phyloP scores from a whole-genome alignment of 2,113 vertebrate species.

The Prinia subflava region DNA sequence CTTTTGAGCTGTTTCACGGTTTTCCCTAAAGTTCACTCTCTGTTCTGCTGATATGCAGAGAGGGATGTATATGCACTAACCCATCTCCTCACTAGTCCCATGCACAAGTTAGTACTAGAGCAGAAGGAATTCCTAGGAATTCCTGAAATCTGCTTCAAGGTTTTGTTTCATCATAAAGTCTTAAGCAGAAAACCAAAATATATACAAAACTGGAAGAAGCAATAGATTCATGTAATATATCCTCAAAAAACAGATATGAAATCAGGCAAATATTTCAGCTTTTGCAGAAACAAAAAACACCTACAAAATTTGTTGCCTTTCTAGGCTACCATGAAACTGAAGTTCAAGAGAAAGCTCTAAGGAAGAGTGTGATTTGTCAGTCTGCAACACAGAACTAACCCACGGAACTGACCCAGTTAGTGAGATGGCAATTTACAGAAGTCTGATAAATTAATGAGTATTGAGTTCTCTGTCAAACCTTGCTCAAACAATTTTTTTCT shows the following conservation, averaged over 20 bases:
- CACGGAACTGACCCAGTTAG: neutral
- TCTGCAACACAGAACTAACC: neutral
- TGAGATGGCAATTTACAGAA: neutral
- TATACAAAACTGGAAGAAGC: neutral
- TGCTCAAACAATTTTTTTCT: neutral
- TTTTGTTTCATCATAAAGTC: neutral
- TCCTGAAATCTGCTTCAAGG: neutral
- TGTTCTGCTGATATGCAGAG: neutral
- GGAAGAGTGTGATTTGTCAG: neutral
- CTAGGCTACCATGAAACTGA: neutral
- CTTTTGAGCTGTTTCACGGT: neutral
- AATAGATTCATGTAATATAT: fast-evolving
- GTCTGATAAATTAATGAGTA: neutral
- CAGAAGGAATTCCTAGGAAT: neutral
- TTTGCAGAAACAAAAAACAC: neutral
- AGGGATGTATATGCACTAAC: neutral
- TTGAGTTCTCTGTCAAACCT: neutral
- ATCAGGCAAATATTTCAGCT: neutral
- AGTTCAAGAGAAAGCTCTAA: neutral
- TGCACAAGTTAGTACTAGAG: neutral
- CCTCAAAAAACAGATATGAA: neutral
- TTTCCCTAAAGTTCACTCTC: neutral
- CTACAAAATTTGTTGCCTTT: neutral
- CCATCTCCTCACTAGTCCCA: neutral
- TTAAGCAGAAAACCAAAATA: neutral